Evolutionary conservation across 2,888 invertebrate species (phyloP).

Genomic region (Patella caerulea): DNA sequence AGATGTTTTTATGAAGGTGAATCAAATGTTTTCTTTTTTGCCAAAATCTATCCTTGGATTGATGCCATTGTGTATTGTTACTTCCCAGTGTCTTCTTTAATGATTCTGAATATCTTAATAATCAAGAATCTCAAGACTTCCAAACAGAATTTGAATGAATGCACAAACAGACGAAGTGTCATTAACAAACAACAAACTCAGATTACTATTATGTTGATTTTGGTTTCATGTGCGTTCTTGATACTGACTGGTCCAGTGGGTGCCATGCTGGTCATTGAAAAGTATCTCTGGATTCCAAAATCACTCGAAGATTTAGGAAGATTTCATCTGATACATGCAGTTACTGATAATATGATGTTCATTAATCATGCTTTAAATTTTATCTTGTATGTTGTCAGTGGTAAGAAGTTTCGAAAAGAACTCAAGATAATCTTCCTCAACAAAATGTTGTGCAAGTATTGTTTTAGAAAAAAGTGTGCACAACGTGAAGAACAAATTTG

Average conservation of each 20-base stretch:
- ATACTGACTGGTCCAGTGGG: conserved; percentile 31
- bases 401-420: conserved; percentile 13
- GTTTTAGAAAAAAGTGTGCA: too few species aligned
- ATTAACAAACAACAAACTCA: neutral
- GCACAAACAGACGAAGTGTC: too few species aligned
- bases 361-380: conserved; percentile 36
- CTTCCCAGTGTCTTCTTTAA: conserved; percentile 26
- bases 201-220: conserved; percentile 31
- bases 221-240: conserved; percentile 34
- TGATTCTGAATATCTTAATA: conserved; percentile 32
- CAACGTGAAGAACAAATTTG: too few species aligned
- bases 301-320: conserved; percentile 17
- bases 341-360: conserved; percentile 37
- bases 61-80: conserved; percentile 35
- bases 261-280: conserved; percentile 27
- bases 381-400: conserved; percentile 33
- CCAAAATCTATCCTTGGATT: conserved; percentile 34
- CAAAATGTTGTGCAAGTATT: too few species aligned
- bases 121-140: conserved; percentile 17
- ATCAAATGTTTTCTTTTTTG: conserved; percentile 22
- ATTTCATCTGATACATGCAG: conserved; percentile 23
- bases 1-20: conserved; percentile 15
- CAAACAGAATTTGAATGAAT: too few species aligned
- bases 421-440: too few species aligned
- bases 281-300: conserved; percentile 22